Evolutionary conservation across 2,113 vertebrate genomes (phyloP).

Genomic region (Phaethon lepturus): DNA sequence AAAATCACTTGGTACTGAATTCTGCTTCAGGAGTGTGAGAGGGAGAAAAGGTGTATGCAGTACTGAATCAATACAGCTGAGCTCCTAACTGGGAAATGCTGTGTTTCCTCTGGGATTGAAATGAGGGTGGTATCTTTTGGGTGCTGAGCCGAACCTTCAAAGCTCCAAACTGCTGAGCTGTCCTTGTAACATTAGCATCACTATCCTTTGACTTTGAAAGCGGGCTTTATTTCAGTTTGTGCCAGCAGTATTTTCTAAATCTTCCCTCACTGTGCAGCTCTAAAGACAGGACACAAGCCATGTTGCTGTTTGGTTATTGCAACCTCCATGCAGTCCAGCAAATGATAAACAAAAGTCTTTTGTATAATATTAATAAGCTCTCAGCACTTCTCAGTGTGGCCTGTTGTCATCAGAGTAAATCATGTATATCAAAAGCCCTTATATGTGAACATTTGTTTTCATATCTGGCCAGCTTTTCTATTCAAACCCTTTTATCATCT

Average conservation of each 20-base stretch:
- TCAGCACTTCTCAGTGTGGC: constrained; percentile 71
- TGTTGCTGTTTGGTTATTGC: constrained; percentile 72
- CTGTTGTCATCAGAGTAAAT: constrained; percentile 79
- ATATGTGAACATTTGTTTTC: constrained; percentile 81
- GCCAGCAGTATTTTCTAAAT: constrained; percentile 64
- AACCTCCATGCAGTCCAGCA: constrained; percentile 77
- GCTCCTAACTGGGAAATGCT: not conserved
- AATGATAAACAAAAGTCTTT: constrained; percentile 84
- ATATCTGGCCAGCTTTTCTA: constrained; percentile 77
- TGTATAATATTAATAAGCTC: constrained; percentile 83
- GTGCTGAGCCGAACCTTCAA: not conserved
- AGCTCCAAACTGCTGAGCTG: not conserved
- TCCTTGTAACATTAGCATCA: not conserved
- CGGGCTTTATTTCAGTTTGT: not conserved
- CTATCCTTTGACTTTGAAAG: not conserved
- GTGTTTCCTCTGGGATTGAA: not conserved
- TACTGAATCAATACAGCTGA: not conserved
- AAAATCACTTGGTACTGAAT: not conserved
- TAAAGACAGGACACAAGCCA: constrained; percentile 66
- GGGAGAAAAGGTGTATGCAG: not conserved
- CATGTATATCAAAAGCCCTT: constrained; percentile 80
- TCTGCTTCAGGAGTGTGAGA: not conserved
- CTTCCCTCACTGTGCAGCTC: constrained; percentile 59
- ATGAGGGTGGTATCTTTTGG: not conserved
- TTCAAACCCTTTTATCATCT: constrained; percentile 77